Percentiles rank a stretch among this genome's conserved stretches.
These are phyloP conservation scores for Alviniconcha marisindica DNA, from an alignment of 1,140 invertebrate species.

Conservation along the genomic window DNA sequence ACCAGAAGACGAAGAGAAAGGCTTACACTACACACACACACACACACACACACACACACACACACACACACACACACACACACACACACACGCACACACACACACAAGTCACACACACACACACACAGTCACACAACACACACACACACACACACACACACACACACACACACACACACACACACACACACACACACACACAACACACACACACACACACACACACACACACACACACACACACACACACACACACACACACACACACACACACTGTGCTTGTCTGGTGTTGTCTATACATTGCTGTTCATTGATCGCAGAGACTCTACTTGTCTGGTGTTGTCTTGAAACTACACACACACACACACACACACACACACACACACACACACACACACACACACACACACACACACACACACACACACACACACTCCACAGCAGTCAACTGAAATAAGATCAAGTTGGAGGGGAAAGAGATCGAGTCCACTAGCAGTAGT, in stretches of 20 bases:
- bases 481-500: no score
- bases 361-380: slow-evolving; percentile 8
- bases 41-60: neutral
- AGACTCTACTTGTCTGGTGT: no score
- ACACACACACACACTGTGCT: slow-evolving; percentile 12
- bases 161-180: slow-evolving; percentile 14
- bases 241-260: slow-evolving; percentile 16
- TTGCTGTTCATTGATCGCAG: no score
- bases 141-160: slow-evolving; percentile 13
- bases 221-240: slow-evolving; percentile 14
- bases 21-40: no score
- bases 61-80: no score
- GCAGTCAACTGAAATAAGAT: no score
- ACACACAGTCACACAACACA: slow-evolving; percentile 17
- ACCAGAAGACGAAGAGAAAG: no score
- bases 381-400: slow-evolving; percentile 13
- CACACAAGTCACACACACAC: neutral
- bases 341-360: neutral
- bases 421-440: neutral
- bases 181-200: neutral
- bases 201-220: neutral
- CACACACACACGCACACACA: no score
- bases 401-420: slow-evolving; percentile 14
- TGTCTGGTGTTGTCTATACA: no score
- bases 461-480: no score